phyloP scores from a whole-genome alignment of 1,140 invertebrate species.

The Cydia splendana region DNA sequence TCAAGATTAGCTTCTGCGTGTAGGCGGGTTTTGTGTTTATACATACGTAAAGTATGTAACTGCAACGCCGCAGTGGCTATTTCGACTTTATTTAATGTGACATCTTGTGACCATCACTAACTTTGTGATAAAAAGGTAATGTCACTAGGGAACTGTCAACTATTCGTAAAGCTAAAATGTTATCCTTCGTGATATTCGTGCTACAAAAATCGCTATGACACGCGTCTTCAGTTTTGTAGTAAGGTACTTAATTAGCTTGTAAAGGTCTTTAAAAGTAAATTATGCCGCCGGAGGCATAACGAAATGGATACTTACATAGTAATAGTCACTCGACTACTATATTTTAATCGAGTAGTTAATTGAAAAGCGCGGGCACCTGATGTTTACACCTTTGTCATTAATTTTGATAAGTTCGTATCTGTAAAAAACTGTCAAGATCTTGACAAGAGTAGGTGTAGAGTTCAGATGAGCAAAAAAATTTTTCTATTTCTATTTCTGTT shows the following conservation, averaged over 20 bases:
- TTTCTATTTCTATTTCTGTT: too few species aligned
- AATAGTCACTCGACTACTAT: constrained; percentile 1
- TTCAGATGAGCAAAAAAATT: background rate
- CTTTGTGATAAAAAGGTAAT: too few species aligned
- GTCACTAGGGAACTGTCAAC: too few species aligned
- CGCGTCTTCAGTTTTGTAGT: too few species aligned
- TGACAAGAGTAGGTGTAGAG: background rate
- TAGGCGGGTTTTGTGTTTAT: background rate
- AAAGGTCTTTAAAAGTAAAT: background rate
- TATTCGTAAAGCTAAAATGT: too few species aligned
- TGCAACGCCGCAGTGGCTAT: background rate
- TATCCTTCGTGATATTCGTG: too few species aligned
- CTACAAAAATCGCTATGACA: too few species aligned
- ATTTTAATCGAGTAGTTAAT: constrained; percentile 17
- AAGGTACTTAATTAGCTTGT: background rate
- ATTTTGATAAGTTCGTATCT: constrained; percentile 7
- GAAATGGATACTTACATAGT: constrained; percentile 11
- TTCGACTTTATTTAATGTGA: background rate
- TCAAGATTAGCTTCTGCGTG: background rate
- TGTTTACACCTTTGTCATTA: constrained; percentile 16
- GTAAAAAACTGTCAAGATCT: constrained; percentile 3
- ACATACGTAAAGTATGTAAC: background rate
- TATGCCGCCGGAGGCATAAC: background rate
- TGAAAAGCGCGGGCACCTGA: constrained; percentile 26
- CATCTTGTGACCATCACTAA: too few species aligned